Conservation (phyloP, 1,140 invertebrate genomes). For the Micrasema longulum region DNA sequence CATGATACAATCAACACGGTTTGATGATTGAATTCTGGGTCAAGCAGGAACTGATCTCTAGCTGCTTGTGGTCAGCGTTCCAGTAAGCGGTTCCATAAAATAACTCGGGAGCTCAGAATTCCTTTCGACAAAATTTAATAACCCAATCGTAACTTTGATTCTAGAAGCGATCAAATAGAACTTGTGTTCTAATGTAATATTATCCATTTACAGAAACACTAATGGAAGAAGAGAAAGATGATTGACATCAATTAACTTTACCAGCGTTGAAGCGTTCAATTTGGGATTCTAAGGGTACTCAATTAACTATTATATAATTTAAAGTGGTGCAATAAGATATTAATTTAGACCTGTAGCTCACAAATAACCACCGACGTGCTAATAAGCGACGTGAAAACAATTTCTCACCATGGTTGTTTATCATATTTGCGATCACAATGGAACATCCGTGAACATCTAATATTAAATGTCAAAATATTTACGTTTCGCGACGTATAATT, state of each 20-base stretch:
- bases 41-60: not conserved
- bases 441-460: no score
- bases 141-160: constrained; percentile 26
- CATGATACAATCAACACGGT: no score
- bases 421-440: no score
- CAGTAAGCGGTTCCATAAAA: constrained; percentile 15
- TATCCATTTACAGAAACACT: constrained; percentile 8
- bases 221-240: constrained; percentile 12
- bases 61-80: constrained; percentile 4
- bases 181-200: constrained; percentile 17
- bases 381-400: no score
- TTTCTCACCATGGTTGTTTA: no score
- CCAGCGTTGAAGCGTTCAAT: not conserved
- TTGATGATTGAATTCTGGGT: not conserved
- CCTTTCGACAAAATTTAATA: constrained; percentile 23
- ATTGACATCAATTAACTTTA: constrained; percentile 23
- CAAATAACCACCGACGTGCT: no score
- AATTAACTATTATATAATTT: no score
- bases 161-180: constrained; percentile 27
- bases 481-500: no score
- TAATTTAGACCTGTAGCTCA: no score
- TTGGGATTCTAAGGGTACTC: not conserved
- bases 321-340: no score
- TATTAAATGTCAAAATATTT: no score
- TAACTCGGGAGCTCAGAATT: constrained; percentile 25